phyloP scores from a whole-genome alignment of 2,797 vertebrate genomes.

The Hafferia zeledoni region DNA sequence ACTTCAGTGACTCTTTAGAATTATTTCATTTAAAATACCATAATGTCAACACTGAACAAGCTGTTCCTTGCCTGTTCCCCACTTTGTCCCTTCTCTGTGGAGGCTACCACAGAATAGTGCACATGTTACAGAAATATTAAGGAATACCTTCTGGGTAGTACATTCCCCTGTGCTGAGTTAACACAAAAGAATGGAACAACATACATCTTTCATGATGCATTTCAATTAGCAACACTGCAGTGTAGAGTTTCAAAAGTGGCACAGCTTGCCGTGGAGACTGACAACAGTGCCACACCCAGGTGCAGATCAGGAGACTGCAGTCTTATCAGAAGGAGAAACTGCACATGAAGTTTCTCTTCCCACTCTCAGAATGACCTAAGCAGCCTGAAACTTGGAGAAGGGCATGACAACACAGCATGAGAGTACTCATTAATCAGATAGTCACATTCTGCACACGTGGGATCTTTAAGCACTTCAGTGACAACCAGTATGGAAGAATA shows the following conservation, averaged over 20 bases:
- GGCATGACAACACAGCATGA: not conserved
- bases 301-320: not conserved
- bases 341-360: conserved; percentile 35
- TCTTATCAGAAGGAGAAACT: conserved; percentile 51
- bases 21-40: not conserved
- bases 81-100: not conserved
- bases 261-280: not conserved
- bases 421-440: not conserved
- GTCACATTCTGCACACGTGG: not conserved
- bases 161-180: not conserved
- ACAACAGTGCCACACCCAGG: conserved; percentile 39
- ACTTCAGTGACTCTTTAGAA: not conserved
- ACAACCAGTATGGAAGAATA: not conserved
- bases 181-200: conserved; percentile 3
- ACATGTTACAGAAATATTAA: not conserved
- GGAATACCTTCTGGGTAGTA: not conserved
- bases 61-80: not conserved
- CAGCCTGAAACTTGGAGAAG: not conserved
- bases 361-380: conserved; percentile 42
- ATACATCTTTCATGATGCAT: conserved; percentile 64
- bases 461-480: not conserved
- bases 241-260: conserved; percentile 36
- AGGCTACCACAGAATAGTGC: not conserved
- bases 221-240: conserved; percentile 28
- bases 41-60: not conserved